Conservation (phyloP, 2,888 invertebrate species). For the Cataglyphis albicans region DNA sequence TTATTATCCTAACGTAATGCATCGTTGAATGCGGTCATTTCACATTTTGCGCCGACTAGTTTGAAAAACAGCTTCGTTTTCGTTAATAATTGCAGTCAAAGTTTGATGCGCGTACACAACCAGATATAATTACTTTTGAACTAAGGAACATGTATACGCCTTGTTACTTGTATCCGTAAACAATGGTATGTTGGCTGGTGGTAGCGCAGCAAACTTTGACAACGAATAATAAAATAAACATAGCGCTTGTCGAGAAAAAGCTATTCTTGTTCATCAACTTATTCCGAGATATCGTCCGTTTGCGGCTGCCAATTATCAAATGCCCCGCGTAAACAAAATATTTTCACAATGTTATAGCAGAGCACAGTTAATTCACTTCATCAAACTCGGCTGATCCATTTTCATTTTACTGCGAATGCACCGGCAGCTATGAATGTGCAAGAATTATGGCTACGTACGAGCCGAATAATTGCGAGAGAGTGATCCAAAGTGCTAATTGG, state of each 20-base stretch:
- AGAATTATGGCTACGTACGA: conserved; percentile 17
- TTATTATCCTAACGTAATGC: conserved; percentile 19
- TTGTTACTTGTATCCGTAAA: conserved; percentile 41
- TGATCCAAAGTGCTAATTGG: neutral
- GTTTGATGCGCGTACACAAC: conserved; percentile 34
- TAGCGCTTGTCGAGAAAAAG: conserved; percentile 29
- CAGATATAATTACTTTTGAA: conserved; percentile 42
- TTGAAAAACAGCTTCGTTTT: conserved; percentile 16
- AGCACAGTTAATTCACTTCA: conserved; percentile 40
- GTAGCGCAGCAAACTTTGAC: conserved; percentile 33
- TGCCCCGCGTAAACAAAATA: conserved; percentile 35
- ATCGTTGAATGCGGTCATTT: neutral
- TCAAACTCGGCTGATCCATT: conserved; percentile 51
- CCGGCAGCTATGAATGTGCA: conserved; percentile 19
- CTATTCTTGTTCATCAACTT: conserved; percentile 37
- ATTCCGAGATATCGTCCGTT: neutral
- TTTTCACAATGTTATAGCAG: conserved; percentile 32
- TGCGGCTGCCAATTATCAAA: conserved; percentile 29
- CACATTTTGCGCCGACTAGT: conserved; percentile 18
- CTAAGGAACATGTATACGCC: conserved; percentile 23
- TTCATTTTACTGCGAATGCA: conserved; percentile 34
- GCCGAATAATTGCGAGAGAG: conserved; percentile 18
- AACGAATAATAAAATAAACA: conserved; percentile 52
- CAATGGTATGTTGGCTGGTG: conserved; percentile 26
- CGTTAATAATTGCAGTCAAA: conserved; percentile 35